Base-by-base conservation (phyloP, 35 echinoderm and acorn worm species). In the Apostichopus japonicus region DNA sequence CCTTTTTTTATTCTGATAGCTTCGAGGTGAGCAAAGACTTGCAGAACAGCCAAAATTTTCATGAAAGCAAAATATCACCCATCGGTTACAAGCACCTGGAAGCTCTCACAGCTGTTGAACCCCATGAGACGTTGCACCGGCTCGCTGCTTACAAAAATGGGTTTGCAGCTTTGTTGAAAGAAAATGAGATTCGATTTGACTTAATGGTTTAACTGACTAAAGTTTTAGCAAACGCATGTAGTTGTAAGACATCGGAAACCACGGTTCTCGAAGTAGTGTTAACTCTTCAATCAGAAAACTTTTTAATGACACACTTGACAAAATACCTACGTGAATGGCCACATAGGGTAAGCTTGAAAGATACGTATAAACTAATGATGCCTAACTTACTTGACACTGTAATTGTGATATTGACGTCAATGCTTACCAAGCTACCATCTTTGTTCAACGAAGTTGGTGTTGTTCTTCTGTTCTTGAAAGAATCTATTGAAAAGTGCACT, bases 181-280 rank as follows among this genome's bases (percentile, higher is more conserved):
- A 98, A 75, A 73, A 53, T 53, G 93, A 96, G 10, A 94, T 98
- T 10, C 88, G 95, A 5, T 63, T 84, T 80, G 95, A 98, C 79
- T 24, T 98, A 14, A 87, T 96, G 93, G 78, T 81, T 6, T 72
- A 88, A 52, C 79, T 96, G n/a, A 63, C 94, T 56, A 24, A 70
- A 10, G 77, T 83, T 63, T n/a, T 96, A 53, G 70, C 63, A 51
- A 70, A 55, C 54, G 93, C 86, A 4, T 98, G 94, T 67, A 83
- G 93, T 33, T 92, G 93, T 56, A 81, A 58, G 13, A 88, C 95
- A 67, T 79, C 92, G 11, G 86, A 77, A 23, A 79, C 24, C 56
- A 86, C 93, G 13, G 67, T 94, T 57, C 92, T 84, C 19, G 84
- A 87, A 2, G 17, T 90, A 22, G 84, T 72, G 55, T 44, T 23